Percentiles rank a stretch among this genome's conserved stretches.
phyloP scores from a whole-genome alignment of 1,140 invertebrate genomes.

The Drosophila nannoptera region DNA sequence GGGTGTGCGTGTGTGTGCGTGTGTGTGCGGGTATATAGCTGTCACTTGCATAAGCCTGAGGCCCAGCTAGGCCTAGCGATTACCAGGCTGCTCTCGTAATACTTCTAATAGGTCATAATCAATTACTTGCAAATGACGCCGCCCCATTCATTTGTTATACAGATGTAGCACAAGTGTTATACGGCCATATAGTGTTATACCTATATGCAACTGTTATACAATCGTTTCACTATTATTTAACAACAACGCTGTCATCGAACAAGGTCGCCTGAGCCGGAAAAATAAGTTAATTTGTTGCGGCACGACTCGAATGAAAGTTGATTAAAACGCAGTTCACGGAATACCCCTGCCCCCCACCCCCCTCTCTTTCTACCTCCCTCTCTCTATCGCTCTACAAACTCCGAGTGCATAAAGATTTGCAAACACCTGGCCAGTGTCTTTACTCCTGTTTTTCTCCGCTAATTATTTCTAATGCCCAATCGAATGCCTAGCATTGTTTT shows the following conservation, averaged over 20 bases:
- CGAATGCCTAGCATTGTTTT: too few species aligned
- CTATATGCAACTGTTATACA: slow-evolving; percentile 8
- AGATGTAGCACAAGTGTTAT: slow-evolving; percentile 2
- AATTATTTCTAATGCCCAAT: too few species aligned
- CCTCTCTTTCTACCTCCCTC: neutral
- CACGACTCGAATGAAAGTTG: slow-evolving; percentile 36
- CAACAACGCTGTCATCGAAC: neutral
- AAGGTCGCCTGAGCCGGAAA: slow-evolving; percentile 15
- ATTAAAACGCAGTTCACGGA: slow-evolving; percentile 46
- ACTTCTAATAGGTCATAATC: slow-evolving; percentile 29
- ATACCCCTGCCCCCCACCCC: neutral
- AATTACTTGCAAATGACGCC: slow-evolving; percentile 20
- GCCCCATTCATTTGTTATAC: neutral
- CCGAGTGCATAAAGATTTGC: too few species aligned
- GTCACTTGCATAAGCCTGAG: slow-evolving; percentile 29
- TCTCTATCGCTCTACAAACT: too few species aligned
- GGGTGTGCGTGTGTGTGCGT: neutral
- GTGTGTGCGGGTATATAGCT: neutral
- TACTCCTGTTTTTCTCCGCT: too few species aligned
- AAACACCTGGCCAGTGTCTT: too few species aligned
- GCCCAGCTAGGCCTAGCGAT: slow-evolving; percentile 13
- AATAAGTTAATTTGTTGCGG: slow-evolving; percentile 9
- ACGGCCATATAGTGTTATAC: neutral
- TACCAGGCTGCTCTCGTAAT: slow-evolving; percentile 22
- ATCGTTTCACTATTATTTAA: slow-evolving; percentile 5